These are phyloP conservation scores for Hartigia nigra DNA, from an alignment of 2,888 invertebrate species.

Conservation along the genomic window DNA sequence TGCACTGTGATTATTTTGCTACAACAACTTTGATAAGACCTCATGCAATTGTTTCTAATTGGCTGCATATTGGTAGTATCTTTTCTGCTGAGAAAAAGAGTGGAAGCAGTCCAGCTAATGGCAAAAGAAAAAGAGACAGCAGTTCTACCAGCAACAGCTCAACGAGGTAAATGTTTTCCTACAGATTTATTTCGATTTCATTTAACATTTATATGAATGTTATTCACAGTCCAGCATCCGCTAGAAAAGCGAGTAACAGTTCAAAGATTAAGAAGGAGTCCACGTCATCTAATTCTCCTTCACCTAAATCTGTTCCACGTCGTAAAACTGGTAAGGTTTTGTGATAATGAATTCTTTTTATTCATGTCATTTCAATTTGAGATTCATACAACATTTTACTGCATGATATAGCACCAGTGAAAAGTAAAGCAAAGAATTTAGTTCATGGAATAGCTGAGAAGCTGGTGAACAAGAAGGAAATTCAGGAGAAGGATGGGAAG, in stretches of 20 bases:
- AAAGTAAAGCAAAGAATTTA: conserved; percentile 24
- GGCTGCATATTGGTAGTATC: conserved; percentile 38
- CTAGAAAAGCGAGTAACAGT: conserved; percentile 30
- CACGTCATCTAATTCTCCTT: neutral
- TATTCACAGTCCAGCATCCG: conserved; percentile 28
- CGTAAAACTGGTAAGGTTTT: neutral
- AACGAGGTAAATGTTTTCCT: conserved; percentile 33
- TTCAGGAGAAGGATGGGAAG: conserved; percentile 17
- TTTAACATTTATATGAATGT: conserved; percentile 2
- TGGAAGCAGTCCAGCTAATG: conserved; percentile 22
- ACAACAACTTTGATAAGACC: conserved; percentile 13
- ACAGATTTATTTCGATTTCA: neutral
- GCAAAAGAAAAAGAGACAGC: conserved; percentile 46
- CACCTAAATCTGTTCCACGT: conserved; percentile 18
- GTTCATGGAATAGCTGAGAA: neutral
- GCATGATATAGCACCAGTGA: conserved; percentile 12
- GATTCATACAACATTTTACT: neutral
- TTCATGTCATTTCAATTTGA: neutral
- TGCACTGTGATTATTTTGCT: conserved; percentile 18
- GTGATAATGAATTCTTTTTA: too few species aligned
- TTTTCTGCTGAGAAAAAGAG: conserved; percentile 28
- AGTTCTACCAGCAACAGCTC: conserved; percentile 27
- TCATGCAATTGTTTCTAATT: conserved; percentile 38
- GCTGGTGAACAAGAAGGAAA: conserved; percentile 20
- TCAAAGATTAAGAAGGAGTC: neutral